Percentiles rank a stretch among this genome's conserved stretches.
Evolutionary conservation across 2,888 invertebrate species (phyloP).

Genomic region (Drosophila kanekoi): DNA sequence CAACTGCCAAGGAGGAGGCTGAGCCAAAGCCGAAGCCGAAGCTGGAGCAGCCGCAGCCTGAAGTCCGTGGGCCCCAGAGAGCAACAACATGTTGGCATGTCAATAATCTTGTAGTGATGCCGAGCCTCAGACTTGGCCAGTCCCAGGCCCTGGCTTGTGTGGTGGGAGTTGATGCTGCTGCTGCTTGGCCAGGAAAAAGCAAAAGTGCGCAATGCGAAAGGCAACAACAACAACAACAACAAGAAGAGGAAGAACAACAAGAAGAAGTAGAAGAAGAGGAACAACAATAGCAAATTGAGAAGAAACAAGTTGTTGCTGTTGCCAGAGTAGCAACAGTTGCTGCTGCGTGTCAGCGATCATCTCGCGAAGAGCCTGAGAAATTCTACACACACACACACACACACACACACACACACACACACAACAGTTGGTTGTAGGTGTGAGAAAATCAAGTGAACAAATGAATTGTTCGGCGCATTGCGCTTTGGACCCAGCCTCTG

Average conservation of each 20-base stretch:
- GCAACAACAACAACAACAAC: conserved; percentile 6
- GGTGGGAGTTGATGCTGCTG: conserved; percentile 53
- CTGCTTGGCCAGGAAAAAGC: conserved; percentile 49
- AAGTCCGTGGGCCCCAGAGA: conserved; percentile 55
- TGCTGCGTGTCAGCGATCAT: conserved; percentile 37
- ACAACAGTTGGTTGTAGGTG: conserved; percentile 34
- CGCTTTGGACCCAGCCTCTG: conserved; percentile 25
- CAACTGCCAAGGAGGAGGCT: conserved; percentile 19
- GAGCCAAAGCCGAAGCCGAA: neutral
- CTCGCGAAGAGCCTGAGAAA: conserved; percentile 47
- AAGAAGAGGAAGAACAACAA: neutral
- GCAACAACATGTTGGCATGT: conserved; percentile 78
- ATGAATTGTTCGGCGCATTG: conserved; percentile 15
- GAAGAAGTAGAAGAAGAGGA: too few species aligned
- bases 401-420: conserved; percentile 7
- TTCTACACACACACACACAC: conserved; percentile 33
- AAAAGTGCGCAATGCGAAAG: conserved; percentile 56
- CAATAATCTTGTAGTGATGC: conserved; percentile 71
- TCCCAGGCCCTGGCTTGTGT: conserved; percentile 18
- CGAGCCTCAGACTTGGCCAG: conserved; percentile 15
- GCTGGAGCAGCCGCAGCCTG: conserved; percentile 4
- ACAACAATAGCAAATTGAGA: conserved; percentile 9
- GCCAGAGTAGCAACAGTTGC: conserved; percentile 27
- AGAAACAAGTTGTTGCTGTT: conserved; percentile 36
- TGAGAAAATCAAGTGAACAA: conserved; percentile 25